Evolutionary conservation across 2,888 invertebrate species (phyloP).

Genomic region (Athalia cordata): DNA sequence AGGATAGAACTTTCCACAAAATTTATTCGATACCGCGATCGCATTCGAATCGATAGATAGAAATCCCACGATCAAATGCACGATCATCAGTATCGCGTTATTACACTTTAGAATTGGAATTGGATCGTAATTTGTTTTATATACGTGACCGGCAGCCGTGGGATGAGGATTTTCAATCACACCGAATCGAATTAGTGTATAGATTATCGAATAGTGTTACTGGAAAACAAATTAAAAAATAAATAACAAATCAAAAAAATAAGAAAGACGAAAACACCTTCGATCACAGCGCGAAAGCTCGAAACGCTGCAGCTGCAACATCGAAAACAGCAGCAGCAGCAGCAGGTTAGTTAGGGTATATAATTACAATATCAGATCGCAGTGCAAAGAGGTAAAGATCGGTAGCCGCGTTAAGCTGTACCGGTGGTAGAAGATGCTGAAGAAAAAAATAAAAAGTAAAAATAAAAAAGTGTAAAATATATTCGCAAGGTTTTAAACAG

Average conservation of each 20-base stretch:
- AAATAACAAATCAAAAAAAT: background rate
- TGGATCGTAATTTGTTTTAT: constrained; percentile 16
- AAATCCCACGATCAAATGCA: constrained; percentile 10
- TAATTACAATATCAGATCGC: too few relatives aligned
- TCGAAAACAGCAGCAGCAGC: too few relatives aligned
- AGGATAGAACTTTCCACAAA: too few relatives aligned
- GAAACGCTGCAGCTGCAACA: too few relatives aligned
- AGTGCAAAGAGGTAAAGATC: too few relatives aligned
- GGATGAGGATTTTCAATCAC: constrained; percentile 5
- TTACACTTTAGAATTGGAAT: constrained; percentile 5
- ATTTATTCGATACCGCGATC: background rate
- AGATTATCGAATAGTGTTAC: constrained; percentile 11
- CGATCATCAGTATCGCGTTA: background rate
- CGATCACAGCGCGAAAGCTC: too few relatives aligned
- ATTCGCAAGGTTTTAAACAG: background rate
- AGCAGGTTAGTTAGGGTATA: too few relatives aligned
- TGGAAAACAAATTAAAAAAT: background rate
- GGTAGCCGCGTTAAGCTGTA: background rate
- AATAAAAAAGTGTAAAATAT: constrained; percentile 19
- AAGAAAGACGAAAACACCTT: too few relatives aligned
- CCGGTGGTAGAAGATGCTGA: background rate
- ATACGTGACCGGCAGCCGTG: constrained; percentile 11
- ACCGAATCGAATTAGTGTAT: constrained; percentile 11
- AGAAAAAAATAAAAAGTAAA: background rate
- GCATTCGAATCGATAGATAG: background rate